Conservation (phyloP, 2,113 vertebrate species). For the Lagopus leucura region DNA sequence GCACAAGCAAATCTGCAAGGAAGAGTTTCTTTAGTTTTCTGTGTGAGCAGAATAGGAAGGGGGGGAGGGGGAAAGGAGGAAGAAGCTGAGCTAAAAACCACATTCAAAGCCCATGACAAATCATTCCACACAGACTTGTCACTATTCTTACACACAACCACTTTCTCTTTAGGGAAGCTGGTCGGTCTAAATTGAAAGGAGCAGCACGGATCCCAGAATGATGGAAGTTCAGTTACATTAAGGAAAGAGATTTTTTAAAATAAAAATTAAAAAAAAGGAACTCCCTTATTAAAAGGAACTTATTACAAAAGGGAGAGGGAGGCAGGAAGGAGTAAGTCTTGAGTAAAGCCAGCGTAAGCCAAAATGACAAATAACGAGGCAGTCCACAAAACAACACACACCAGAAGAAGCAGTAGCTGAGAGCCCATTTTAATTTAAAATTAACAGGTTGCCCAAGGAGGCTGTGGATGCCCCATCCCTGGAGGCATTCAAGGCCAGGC, state of each 20-base stretch:
- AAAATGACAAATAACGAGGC: neutral
- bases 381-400: neutral
- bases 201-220: neutral
- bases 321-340: neutral
- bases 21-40: neutral
- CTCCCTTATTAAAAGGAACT: neutral
- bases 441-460: too few species aligned
- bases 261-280: neutral
- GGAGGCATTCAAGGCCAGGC: too few species aligned
- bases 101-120: neutral
- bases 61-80: neutral
- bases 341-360: neutral
- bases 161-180: accelerated
- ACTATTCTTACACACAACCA: neutral
- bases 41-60: neutral
- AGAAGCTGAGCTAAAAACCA: neutral
- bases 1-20: neutral
- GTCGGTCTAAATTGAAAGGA: neutral
- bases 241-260: neutral
- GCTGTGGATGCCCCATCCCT: too few species aligned
- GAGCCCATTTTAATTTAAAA: neutral
- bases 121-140: neutral
- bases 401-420: neutral
- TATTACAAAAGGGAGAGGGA: neutral
- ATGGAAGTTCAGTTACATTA: neutral